These are phyloP conservation scores for Rhagophthalmus giganteus DNA, from an alignment of 2,888 invertebrate genomes.

Conservation along the genomic window DNA sequence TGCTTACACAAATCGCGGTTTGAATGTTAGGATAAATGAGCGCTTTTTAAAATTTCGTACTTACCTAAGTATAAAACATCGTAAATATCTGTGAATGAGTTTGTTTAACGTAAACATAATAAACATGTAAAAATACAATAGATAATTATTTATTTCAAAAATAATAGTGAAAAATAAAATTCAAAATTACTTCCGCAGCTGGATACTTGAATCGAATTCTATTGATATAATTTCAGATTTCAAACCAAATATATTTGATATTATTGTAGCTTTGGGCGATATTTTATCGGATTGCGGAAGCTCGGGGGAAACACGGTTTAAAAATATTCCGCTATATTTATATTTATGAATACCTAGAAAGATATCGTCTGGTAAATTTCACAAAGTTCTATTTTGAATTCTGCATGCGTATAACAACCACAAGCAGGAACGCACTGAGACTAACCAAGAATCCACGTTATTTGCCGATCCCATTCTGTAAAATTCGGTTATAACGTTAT, in stretches of 20 bases:
- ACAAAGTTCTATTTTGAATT: constrained; percentile 25
- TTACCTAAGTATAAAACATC: too few relatives aligned
- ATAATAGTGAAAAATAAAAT: constrained; percentile 7
- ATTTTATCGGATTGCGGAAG: constrained; percentile 26
- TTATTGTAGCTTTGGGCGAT: constrained; percentile 29
- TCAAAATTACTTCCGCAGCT: constrained; percentile 18
- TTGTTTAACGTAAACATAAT: background rate
- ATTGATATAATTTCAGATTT: constrained; percentile 25
- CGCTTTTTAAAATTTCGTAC: too few relatives aligned
- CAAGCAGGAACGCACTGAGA: constrained; percentile 13
- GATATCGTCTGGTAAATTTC: constrained; percentile 27
- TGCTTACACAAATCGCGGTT: constrained; percentile 42
- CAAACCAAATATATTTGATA: constrained; percentile 29
- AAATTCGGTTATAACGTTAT: constrained; percentile 1
- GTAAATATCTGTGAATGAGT: constrained; percentile 2
- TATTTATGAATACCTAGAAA: constrained; percentile 25
- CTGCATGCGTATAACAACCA: constrained; percentile 21
- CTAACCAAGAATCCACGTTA: constrained; percentile 15
- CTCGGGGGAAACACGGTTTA: constrained; percentile 28
- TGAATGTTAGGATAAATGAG: constrained; percentile 24
- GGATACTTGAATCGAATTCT: constrained; percentile 26
- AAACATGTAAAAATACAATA: constrained; percentile 2
- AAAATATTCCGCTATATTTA: constrained; percentile 27
- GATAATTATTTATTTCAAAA: constrained; percentile 2
- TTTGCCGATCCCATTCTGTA: constrained; percentile 11